phyloP scores from a whole-genome alignment of 2,888 invertebrate genomes.

The Cheilosia variabilis region DNA sequence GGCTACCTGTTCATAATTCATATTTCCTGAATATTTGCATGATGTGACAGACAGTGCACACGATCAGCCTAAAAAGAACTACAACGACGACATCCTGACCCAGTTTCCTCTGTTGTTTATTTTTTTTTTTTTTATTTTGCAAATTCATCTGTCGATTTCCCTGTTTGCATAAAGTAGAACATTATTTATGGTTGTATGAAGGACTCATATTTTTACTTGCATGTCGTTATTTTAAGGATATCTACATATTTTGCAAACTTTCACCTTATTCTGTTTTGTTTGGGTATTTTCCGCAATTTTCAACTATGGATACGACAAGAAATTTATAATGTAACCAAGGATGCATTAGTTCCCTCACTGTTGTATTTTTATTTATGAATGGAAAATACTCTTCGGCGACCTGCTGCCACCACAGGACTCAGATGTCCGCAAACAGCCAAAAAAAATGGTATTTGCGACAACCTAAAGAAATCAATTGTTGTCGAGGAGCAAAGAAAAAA shows the following conservation, averaged over 20 bases:
- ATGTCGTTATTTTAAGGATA: conserved; percentile 55
- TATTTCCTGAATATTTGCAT: conserved; percentile 48
- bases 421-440: conserved; percentile 35
- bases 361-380: conserved; percentile 43
- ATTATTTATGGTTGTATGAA: conserved; percentile 52
- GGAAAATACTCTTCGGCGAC: conserved; percentile 23
- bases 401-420: conserved; percentile 55
- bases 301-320: conserved; percentile 9
- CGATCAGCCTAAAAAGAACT: conserved; percentile 25
- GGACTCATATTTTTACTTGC: conserved; percentile 43
- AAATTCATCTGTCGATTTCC: conserved; percentile 60
- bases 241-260: conserved; percentile 77
- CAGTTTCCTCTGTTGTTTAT: conserved; percentile 23
- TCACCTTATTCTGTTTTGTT: conserved; percentile 76
- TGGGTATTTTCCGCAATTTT: conserved; percentile 72
- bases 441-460: conserved; percentile 44
- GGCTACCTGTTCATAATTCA: conserved; percentile 74
- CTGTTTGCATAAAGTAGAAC: conserved; percentile 51
- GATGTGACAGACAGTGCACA: conserved; percentile 39
- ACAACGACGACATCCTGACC: conserved; percentile 59
- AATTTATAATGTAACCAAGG: conserved; percentile 12
- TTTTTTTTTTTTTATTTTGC: conserved; percentile 23
- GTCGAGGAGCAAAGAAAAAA: neutral
- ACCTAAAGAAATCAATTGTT: conserved; percentile 53
- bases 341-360: conserved; percentile 42